phyloP scores from a whole-genome alignment of 1,140 invertebrate species.

The Ceratoteleas bidentatus region DNA sequence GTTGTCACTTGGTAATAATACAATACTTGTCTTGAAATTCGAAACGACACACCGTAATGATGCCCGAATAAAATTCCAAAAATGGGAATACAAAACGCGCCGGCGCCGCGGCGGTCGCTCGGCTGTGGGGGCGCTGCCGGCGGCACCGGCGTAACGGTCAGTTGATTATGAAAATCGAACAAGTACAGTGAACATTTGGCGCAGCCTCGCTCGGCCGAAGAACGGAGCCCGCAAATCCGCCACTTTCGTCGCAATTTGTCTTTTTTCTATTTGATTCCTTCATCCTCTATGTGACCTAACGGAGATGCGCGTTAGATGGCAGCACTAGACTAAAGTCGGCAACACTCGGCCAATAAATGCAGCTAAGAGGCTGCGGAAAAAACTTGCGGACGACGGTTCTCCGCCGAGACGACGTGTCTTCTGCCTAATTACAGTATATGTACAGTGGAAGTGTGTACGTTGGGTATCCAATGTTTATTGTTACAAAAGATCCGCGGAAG shows the following conservation, averaged over 20 bases:
- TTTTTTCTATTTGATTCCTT: too few species aligned
- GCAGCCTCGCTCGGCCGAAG: constrained; percentile 10
- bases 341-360: neutral
- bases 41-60: constrained; percentile 45
- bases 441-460: constrained; percentile 58
- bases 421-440: constrained; percentile 61
- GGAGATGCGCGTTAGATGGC: too few species aligned
- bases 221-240: constrained; percentile 1
- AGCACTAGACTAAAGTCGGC: too few species aligned
- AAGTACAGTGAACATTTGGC: constrained; percentile 63
- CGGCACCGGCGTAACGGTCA: constrained; percentile 15
- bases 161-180: constrained; percentile 61
- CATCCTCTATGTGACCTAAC: too few species aligned
- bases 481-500: constrained; percentile 39
- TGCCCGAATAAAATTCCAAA: constrained; percentile 60
- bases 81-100: constrained; percentile 50
- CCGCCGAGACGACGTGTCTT: constrained; percentile 19
- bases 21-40: constrained; percentile 39
- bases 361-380: neutral
- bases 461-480: constrained; percentile 48
- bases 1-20: constrained; percentile 47
- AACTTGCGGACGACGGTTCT: constrained; percentile 1
- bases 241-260: too few species aligned
- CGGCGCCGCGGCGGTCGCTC: neutral
- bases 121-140: too few species aligned